Base-by-base conservation (phyloP, 2,113 vertebrate species). In the Rutilus rutilus region DNA sequence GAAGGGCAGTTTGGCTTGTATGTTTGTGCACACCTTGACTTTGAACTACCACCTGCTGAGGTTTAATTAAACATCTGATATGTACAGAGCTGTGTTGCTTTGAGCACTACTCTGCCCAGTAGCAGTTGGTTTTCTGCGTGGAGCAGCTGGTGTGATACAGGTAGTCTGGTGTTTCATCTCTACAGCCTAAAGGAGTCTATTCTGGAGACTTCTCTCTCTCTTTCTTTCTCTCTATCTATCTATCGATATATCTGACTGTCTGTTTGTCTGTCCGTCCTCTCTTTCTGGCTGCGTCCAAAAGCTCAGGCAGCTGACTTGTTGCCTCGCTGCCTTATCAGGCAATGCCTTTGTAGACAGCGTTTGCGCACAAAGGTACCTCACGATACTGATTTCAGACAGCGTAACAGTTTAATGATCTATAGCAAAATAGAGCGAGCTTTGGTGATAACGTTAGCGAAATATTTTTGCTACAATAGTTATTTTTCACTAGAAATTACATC, bases 31-130 rank as follows among this genome's bases (percentile, higher is more conserved):
- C 39, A 67, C 45, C 25, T 69, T 67, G 45, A 33, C 64, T 82
- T 67, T 71, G 50, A 83, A 39, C 27, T 17, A 25, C 27, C 50
- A 73, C 81, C 81, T 71, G 65, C 50, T 42, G 47, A 25, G 65
- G 81, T 73, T 83, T 83, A 83, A 83, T 83, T 83, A 39, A 25
- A 42, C 81, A 57, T 83, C 47, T 83, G 65, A 83, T 82, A 69
- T 82, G 10, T 82, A 69, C 62, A 67, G 42, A 12, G 50, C 65
- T 73, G 65, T 71, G 65, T 54, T 36, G 59, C 65, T 71, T 33
- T 57, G 65, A 83, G 81, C 36, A 39, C 14, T 2, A 14, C 79
- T 67, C 21, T 42, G 36, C 50, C 19, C 25, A 57, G 47, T 67
- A 50, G 47, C 45, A 52, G 27, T 57, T 39, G 65, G 15, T 73